Evolutionary conservation across 2,113 vertebrate genomes (phyloP), one percentile per base, ranked within the genome.

Genomic region (Labeo rohita): DNA sequence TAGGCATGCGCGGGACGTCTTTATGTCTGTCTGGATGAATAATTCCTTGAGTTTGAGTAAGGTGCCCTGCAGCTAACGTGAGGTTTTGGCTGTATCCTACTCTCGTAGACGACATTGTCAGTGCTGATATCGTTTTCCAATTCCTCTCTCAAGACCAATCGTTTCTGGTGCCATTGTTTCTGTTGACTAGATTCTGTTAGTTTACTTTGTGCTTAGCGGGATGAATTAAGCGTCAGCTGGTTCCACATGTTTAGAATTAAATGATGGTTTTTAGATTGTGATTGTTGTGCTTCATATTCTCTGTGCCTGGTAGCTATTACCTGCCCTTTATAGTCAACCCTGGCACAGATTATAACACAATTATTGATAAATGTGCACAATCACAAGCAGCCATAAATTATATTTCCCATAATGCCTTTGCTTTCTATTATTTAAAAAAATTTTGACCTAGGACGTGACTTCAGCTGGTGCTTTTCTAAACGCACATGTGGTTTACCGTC

Each of bases 21-120:
- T 85, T 21, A 75, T 85, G 83, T 87, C 79, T 87, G 79, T 86
- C 86, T 61, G 70, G 83, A 83, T 87, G 39, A 89, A 75, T 85
- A 73, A 85, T 87, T 89, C 79, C 83, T 54, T 49, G 45, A 23
- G 79, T 75, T 82, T 61, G 76, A 80, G 75, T 84, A 75, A 63
- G 84, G 83, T 80, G 75, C 63, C 65, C 75, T 86, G 80, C 83
- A 74, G 84, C 70, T 89, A 66, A 18, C 54, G 2, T 59, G 43
- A 59, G 52, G 68, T 59, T 82, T 76, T 50, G 77, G 43, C 21
- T 74, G 47, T 28, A 15, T 52, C 49, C 77, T 61, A 12, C n/a
- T 56, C 34, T 59, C 0, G 56, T 59, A 59, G 56, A 59, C 9
- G 56, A 9, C 56, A 21, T 59, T 61, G 21, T 54, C 77, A 61